Evolutionary conservation across 2,113 vertebrate species (phyloP).

Genomic region (Lamprotornis superbus): DNA sequence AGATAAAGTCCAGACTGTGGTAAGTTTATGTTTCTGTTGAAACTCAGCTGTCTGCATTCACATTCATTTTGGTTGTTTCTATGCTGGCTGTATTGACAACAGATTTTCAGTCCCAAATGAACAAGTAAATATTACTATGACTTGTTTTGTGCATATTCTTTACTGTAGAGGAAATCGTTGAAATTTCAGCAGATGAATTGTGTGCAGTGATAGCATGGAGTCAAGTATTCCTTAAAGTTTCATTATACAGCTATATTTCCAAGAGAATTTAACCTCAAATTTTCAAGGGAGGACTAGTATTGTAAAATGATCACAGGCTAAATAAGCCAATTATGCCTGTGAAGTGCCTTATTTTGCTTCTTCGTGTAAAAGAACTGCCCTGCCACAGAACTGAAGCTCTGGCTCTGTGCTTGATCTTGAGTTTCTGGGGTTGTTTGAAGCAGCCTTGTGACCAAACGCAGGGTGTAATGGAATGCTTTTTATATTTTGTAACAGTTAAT

Average conservation of each 20-base stretch:
- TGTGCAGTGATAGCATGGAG: not conserved
- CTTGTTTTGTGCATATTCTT: not conserved
- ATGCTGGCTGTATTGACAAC: not conserved
- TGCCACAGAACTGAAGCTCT: not conserved
- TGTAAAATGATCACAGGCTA: not conserved
- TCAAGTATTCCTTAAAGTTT: not conserved
- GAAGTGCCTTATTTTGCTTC: not conserved
- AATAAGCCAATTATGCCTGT: not conserved
- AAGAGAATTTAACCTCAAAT: not conserved
- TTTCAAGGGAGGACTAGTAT: not conserved
- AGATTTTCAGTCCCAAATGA: not conserved
- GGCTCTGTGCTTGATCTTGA: not conserved
- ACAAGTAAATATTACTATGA: not conserved
- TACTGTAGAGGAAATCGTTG: not conserved
- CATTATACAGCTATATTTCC: not conserved
- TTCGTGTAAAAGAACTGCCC: not conserved
- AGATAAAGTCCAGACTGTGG: conserved; percentile 93
- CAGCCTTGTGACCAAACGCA: not conserved
- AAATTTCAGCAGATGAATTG: not conserved
- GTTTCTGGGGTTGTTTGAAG: conserved; percentile 27
- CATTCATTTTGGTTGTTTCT: not conserved
- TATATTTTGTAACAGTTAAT: conserved; percentile 70
- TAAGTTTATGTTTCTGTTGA: conserved; percentile 76
- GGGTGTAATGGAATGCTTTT: conserved; percentile 59
- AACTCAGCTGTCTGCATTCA: not conserved